These are phyloP conservation scores for Takifugu ocellatus DNA, from an alignment of 2,797 vertebrate genomes.

Conservation along the genomic window DNA sequence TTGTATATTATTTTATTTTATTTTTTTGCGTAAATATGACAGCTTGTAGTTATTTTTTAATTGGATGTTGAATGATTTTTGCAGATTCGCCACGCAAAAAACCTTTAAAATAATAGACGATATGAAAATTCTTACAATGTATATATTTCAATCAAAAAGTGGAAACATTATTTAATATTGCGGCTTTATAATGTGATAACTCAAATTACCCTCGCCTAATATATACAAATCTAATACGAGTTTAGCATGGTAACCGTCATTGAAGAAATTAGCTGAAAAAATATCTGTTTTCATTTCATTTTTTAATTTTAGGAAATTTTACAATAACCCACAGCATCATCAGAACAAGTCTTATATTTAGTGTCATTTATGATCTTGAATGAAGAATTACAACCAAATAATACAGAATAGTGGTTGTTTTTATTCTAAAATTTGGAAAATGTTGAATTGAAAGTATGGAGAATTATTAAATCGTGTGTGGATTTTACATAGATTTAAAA, in stretches of 20 bases:
- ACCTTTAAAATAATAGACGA: not conserved
- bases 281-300: not conserved
- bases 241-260: not conserved
- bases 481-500: no score
- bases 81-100: no score
- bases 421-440: no score
- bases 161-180: no score
- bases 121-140: not conserved
- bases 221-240: not conserved
- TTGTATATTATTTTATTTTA: constrained; percentile 56
- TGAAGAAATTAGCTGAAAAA: not conserved
- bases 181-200: no score
- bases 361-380: not conserved
- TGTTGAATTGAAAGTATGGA: no score
- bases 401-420: not conserved
- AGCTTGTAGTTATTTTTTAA: no score
- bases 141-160: not conserved
- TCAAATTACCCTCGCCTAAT: not conserved
- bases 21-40: constrained; percentile 4
- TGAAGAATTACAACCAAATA: not conserved
- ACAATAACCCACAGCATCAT: not conserved
- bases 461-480: no score
- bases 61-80: no score
- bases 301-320: not conserved
- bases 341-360: not conserved